phyloP scores from a whole-genome alignment of 2,113 vertebrate genomes.

The Cairina moschata region DNA sequence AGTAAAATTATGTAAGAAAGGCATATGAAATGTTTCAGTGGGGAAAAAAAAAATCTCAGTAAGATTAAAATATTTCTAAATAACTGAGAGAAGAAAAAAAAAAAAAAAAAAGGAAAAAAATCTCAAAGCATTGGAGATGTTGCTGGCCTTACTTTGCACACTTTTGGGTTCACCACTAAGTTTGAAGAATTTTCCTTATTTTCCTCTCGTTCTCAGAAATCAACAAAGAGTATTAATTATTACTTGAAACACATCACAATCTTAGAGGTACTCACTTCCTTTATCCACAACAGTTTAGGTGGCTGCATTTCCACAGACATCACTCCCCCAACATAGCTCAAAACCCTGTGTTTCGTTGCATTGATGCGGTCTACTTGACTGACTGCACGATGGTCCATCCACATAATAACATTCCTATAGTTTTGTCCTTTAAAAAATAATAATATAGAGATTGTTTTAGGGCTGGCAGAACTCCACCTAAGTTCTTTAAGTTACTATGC shows the following conservation, averaged over 20 bases:
- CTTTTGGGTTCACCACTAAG: background rate
- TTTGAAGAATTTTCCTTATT: background rate
- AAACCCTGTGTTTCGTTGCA: constrained; percentile 78
- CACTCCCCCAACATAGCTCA: constrained; percentile 86
- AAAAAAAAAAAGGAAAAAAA: constrained; percentile 24
- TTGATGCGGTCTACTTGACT: constrained; percentile 89
- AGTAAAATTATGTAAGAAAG: background rate
- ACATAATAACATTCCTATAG: constrained; percentile 91
- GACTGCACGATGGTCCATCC: constrained; percentile 94
- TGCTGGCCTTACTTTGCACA: background rate
- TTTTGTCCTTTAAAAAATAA: constrained; percentile 72
- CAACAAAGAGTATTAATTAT: background rate
- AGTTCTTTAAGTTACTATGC: background rate
- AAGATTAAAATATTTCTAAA: background rate
- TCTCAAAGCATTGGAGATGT: background rate
- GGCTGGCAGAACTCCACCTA: background rate
- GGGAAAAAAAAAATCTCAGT: background rate
- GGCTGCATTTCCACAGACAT: constrained; percentile 99
- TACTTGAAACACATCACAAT: background rate
- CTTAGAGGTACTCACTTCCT: constrained; percentile 83
- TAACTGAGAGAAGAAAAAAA: background rate
- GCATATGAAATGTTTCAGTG: background rate
- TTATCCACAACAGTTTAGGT: constrained; percentile 95
- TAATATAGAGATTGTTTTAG: background rate
- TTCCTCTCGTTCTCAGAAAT: background rate